Evolutionary conservation across 2,888 invertebrate genomes (phyloP).

Genomic region (Mellilla xanthometata): DNA sequence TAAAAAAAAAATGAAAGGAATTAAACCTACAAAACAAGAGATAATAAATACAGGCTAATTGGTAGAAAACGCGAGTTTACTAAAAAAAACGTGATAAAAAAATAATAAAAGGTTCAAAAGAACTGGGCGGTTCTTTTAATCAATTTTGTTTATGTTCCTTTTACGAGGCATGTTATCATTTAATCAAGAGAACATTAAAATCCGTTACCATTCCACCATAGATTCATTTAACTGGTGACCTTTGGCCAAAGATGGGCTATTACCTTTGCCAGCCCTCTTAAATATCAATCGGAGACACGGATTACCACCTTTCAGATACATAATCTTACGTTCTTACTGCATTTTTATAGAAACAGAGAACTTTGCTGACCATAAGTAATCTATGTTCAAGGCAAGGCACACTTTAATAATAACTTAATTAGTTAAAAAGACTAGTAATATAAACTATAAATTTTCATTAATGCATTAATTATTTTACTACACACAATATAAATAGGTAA

Average conservation of each 20-base stretch:
- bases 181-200: constrained; percentile 22
- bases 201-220: constrained; percentile 27
- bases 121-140: constrained; percentile 21
- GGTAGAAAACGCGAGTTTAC: constrained; percentile 7
- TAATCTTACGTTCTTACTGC: no score
- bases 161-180: constrained; percentile 21
- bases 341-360: no score
- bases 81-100: constrained; percentile 13
- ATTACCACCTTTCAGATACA: no score
- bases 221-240: constrained; percentile 28
- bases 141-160: constrained; percentile 23
- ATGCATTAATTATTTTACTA: no score
- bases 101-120: constrained; percentile 8
- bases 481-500: no score
- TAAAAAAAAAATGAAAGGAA: no score
- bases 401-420: no score
- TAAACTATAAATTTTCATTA: no score
- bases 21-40: background rate
- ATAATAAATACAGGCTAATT: constrained; percentile 11
- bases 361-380: no score
- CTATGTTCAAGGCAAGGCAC: no score
- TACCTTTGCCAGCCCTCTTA: constrained; percentile 23
- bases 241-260: constrained; percentile 27
- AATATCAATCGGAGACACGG: constrained; percentile 33
- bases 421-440: no score